Conservation (phyloP, 2,888 invertebrate species). For the Tetragonula carbonaria region DNA sequence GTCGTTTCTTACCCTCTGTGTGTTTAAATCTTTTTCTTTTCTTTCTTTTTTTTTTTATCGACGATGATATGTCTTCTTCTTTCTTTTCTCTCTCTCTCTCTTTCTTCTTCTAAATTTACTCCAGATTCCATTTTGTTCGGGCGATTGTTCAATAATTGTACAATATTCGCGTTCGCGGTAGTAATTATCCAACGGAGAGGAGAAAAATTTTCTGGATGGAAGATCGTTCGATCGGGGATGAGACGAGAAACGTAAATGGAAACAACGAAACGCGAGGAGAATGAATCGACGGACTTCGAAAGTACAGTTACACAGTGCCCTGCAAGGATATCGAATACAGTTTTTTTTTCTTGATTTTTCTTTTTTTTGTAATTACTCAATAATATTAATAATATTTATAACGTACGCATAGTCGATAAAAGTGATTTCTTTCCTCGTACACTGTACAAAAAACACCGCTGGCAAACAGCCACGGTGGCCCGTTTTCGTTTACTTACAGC, state of each 20-base stretch:
- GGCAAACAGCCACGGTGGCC: constrained; percentile 20
- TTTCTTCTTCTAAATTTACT: background rate
- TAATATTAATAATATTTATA: constrained; percentile 80
- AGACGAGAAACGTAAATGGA: background rate
- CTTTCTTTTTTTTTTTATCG: background rate
- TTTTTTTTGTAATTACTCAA: constrained; percentile 72
- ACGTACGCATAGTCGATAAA: constrained; percentile 79
- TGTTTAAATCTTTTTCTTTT: no score
- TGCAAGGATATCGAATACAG: constrained; percentile 76
- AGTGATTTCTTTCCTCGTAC: constrained; percentile 74
- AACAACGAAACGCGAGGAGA: constrained; percentile 21
- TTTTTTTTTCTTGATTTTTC: constrained; percentile 29
- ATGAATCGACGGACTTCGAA: constrained; percentile 61
- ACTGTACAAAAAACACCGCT: constrained; percentile 77
- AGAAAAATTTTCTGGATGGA: no score
- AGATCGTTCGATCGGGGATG: background rate
- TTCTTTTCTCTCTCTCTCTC: no score
- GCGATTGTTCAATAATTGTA: background rate
- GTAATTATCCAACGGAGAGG: no score
- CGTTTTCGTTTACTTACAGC: constrained; percentile 66
- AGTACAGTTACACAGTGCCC: constrained; percentile 65
- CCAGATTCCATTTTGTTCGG: background rate
- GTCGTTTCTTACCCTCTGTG: background rate
- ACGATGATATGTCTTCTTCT: background rate
- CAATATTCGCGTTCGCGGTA: no score